A percentile compares a stretch with the other conserved stretches of the same genome.
Evolutionary conservation across 2,888 invertebrate species (phyloP).

Genomic region (Agapostemon virescens): DNA sequence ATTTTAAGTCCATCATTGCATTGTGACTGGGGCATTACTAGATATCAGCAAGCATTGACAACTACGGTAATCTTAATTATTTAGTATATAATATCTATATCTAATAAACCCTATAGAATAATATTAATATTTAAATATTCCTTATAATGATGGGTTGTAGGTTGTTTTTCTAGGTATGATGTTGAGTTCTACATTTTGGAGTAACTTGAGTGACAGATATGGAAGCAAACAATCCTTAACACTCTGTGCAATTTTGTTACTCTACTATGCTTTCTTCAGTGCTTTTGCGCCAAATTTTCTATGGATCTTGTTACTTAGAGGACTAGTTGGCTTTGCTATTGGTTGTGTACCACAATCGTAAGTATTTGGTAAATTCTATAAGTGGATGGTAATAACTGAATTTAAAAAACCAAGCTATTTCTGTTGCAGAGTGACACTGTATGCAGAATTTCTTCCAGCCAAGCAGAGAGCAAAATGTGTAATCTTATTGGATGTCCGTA

Average conservation of each 20-base stretch:
- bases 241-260: slow-evolving; percentile 93
- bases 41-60: slow-evolving; percentile 94
- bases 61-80: slow-evolving; percentile 86
- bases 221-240: slow-evolving; percentile 96
- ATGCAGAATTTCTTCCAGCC: slow-evolving; percentile 97
- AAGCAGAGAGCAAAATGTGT: slow-evolving; percentile 97
- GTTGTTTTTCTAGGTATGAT: slow-evolving; percentile 97
- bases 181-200: slow-evolving; percentile 98
- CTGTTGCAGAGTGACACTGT: slow-evolving; percentile 91
- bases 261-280: slow-evolving; percentile 94
- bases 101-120: background rate
- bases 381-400: background rate
- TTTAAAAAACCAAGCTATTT: background rate
- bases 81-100: slow-evolving; percentile 14
- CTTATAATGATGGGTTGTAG: slow-evolving; percentile 74
- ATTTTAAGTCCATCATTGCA: slow-evolving; percentile 96
- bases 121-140: slow-evolving; percentile 9
- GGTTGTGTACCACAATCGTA: slow-evolving; percentile 98
- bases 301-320: slow-evolving; percentile 94
- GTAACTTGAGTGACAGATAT: slow-evolving; percentile 95
- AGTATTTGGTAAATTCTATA: slow-evolving; percentile 80
- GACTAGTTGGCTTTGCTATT: slow-evolving; percentile 96
- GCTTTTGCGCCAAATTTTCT: slow-evolving; percentile 94
- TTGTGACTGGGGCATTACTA: slow-evolving; percentile 95
- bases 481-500: slow-evolving; percentile 94